A percentile compares a stretch with the other conserved stretches of the same genome.
Evolutionary conservation across 2,888 invertebrate genomes (phyloP).

Genomic region (Caenorhabditis sinica): DNA sequence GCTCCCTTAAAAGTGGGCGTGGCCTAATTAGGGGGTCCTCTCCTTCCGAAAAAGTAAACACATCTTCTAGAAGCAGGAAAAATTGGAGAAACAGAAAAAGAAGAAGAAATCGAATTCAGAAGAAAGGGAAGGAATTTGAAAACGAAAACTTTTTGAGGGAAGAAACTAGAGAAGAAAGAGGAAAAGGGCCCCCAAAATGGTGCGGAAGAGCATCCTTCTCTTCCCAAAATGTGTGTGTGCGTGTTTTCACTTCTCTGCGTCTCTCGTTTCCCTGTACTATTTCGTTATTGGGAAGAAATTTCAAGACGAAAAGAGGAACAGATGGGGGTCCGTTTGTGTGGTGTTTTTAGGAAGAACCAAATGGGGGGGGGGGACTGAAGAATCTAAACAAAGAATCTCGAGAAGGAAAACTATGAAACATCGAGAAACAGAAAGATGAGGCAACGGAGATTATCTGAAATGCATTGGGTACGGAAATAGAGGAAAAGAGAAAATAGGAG

Average conservation of each 20-base stretch:
- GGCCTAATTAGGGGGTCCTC: not conserved
- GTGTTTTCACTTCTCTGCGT: slow-evolving; percentile 19
- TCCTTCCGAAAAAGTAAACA: slow-evolving; percentile 33
- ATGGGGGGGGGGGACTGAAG: slow-evolving; percentile 2
- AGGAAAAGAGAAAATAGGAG: not conserved
- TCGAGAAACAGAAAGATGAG: slow-evolving; percentile 4
- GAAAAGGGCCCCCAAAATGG: slow-evolving; percentile 14
- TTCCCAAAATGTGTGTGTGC: too few relatives aligned
- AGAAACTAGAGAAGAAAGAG: slow-evolving; percentile 14
- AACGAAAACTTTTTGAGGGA: slow-evolving; percentile 19
- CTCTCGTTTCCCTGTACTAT: slow-evolving; percentile 9
- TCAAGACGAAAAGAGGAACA: slow-evolving; percentile 12
- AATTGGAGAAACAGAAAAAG: not conserved
- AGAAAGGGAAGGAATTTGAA: slow-evolving; percentile 17
- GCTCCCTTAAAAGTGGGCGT: not conserved
- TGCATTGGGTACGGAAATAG: slow-evolving; percentile 28
- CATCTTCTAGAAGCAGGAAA: too few relatives aligned
- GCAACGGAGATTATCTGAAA: slow-evolving; percentile 64
- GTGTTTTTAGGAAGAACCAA: not conserved
- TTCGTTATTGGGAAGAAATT: not conserved
- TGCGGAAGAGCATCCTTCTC: slow-evolving; percentile 9
- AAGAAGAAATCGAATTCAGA: not conserved
- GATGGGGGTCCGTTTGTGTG: slow-evolving; percentile 38
- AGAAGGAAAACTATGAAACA: slow-evolving; percentile 16
- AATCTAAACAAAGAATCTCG: slow-evolving; percentile 25